Evolutionary conservation across 2,888 invertebrate species (phyloP).

Genomic region (Coelinius sp.): DNA sequence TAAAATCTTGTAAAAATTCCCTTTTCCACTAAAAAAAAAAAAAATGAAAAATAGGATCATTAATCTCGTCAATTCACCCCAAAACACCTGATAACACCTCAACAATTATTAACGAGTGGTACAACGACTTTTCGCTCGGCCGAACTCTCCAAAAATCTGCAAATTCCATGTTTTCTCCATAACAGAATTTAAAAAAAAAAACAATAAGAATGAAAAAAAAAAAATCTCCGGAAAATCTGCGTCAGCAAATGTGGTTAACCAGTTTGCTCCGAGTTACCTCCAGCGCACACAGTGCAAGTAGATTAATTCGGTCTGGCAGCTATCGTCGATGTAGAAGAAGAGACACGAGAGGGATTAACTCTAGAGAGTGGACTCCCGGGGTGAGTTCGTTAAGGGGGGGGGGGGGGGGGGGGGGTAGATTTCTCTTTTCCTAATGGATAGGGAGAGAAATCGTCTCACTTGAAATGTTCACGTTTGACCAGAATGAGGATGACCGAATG

Average conservation of each 20-base stretch:
- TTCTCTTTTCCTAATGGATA: conserved; percentile 4
- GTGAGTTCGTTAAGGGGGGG: background rate
- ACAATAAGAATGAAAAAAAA: conserved; percentile 12
- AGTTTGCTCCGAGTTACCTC: background rate
- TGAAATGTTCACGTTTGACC: conserved; percentile 6
- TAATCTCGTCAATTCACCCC: background rate
- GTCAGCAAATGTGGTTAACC: conserved; percentile 11
- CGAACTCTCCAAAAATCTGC: background rate
- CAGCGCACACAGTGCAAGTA: conserved; percentile 5
- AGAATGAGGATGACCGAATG: background rate
- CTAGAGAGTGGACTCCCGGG: background rate
- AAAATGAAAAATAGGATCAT: background rate
- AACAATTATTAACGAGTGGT: background rate
- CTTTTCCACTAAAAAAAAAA: background rate
- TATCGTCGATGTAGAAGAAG: background rate
- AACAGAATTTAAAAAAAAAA: background rate
- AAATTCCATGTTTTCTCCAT: background rate
- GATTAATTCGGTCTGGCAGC: conserved; percentile 17
- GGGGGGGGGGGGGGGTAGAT: background rate
- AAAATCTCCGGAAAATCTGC: background rate
- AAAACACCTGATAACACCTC: background rate
- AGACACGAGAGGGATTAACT: conserved; percentile 3
- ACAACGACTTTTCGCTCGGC: background rate
- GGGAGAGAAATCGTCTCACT: background rate
- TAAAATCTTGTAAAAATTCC: too few relatives aligned